phyloP scores from a whole-genome alignment of 2,113 vertebrate species.

The Ancistrus triradiatus region DNA sequence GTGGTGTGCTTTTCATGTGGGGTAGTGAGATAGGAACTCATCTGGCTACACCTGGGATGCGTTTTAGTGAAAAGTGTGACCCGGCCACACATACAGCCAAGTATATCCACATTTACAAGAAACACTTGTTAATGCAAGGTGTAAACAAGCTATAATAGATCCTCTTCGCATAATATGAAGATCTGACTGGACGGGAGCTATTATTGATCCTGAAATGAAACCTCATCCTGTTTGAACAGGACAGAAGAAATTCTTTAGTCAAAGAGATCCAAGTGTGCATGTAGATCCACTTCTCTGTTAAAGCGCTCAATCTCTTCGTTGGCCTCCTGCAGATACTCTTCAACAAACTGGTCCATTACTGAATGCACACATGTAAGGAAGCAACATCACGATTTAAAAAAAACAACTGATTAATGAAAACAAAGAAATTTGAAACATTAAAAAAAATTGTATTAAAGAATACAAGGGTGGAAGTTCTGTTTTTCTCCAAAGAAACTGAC shows the following conservation, averaged over 20 bases:
- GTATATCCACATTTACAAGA: too few species aligned
- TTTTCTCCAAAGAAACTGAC: constrained; percentile 92
- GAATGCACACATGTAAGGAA: constrained; percentile 67
- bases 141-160: too few species aligned
- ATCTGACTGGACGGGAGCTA: too few species aligned
- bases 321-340: constrained; percentile 83
- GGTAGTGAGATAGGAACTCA: too few species aligned
- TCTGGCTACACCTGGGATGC: too few species aligned
- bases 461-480: constrained; percentile 86
- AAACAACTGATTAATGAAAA: background rate
- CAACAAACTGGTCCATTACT: constrained; percentile 93
- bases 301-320: constrained; percentile 88
- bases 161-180: too few species aligned
- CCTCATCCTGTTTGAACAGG: constrained; percentile 1
- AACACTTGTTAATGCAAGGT: too few species aligned
- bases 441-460: constrained; percentile 66
- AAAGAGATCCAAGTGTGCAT: constrained; percentile 82
- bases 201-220: constrained; percentile 5
- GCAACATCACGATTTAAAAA: background rate
- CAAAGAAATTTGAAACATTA: background rate
- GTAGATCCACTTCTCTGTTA: constrained; percentile 85
- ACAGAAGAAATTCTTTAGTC: constrained; percentile 59
- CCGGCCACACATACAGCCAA: too few species aligned
- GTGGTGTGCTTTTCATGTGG: too few species aligned
- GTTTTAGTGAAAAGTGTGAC: too few species aligned